Evolutionary conservation across 1,140 invertebrate species (phyloP), one percentile per base, ranked within the genome.

Genomic region (Thalassaphorura encarpata): DNA sequence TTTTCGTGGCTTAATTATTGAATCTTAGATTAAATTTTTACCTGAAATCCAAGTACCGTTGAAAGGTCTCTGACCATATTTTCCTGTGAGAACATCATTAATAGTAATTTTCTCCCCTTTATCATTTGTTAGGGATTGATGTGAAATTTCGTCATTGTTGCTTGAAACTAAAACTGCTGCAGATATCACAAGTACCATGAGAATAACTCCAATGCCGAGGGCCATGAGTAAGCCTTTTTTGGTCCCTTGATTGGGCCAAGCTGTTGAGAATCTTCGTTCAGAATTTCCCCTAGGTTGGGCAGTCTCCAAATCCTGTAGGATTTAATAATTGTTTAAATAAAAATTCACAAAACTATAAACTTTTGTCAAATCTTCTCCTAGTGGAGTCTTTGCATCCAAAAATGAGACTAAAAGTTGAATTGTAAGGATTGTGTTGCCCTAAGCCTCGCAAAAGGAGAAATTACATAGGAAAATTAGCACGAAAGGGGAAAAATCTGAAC

Each of bases 41-140:
- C 69, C 66, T 31, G 68, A 68, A 45, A 69, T 61, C 68, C 68
- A 69, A 1, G 67, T 68, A 31, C 65, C 68, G 45, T 70, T 69
- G 54, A 68, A 68, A 11, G 47, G 41, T 26, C 40, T 50, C 6
- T 60, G 42, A 0, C 55, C 58, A 46, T 67, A 68, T 26, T 54
- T 66, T n/a, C 66, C 66, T 16, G 50, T 60, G 11, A 70, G 53
- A 27, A 69, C 60, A 51, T 70, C 69, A 8, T 51, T 51, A 15
- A 69, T 51, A 16, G 56, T 65, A 29, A 70, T 60, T 29, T 26
- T 1, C 15, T 40, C 19, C 23, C 48, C 29, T 40, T 43, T 11
- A 24, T 39, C 23, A 39, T 50, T 24, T 54, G 2, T 5, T 41
- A 11, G 5, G 16, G 47, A 6, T 3, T 18, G 36, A 42, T 23